Conservation (phyloP, 2,888 invertebrate species). For the Blastobasis lacticolella region DNA sequence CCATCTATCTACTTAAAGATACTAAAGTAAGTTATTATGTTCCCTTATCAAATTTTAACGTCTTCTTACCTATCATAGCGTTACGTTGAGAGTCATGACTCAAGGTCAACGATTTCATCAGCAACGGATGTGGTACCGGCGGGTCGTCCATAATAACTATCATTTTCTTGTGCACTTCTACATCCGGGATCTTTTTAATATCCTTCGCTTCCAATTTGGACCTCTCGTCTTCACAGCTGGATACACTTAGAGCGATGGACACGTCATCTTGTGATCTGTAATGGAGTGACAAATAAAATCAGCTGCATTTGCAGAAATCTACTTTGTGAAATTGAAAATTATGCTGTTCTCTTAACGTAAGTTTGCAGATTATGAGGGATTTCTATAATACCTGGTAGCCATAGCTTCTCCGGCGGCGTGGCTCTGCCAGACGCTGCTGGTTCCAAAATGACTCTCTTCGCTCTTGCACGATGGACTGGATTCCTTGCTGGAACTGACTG, state of each 20-base stretch:
- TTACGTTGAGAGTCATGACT: conserved; percentile 58
- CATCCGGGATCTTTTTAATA: conserved; percentile 24
- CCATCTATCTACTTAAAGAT: too few relatives aligned
- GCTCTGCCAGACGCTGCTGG: conserved; percentile 60
- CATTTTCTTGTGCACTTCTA: conserved; percentile 52
- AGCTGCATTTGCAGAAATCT: not conserved
- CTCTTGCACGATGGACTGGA: conserved; percentile 70
- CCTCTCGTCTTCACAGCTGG: conserved; percentile 68
- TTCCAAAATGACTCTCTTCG: conserved; percentile 64
- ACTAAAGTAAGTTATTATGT: too few relatives aligned
- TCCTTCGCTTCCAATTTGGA: conserved; percentile 51
- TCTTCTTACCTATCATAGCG: conserved; percentile 60
- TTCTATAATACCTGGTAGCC: conserved; percentile 52
- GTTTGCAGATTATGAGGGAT: too few relatives aligned
- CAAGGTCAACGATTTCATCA: conserved; percentile 64
- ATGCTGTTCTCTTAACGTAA: too few relatives aligned
- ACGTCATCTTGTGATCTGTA: conserved; percentile 68
- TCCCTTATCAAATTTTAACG: not conserved
- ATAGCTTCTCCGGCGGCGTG: conserved; percentile 71
- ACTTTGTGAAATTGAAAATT: too few relatives aligned
- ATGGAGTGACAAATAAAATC: conserved; percentile 5
- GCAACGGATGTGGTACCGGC: conserved; percentile 57
- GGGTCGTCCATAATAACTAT: conserved; percentile 61
- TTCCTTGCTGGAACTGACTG: conserved; percentile 64
- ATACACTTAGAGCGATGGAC: conserved; percentile 63